phyloP scores from a whole-genome alignment of 2,797 vertebrate genomes.

The Enteromius trimaculatus region DNA sequence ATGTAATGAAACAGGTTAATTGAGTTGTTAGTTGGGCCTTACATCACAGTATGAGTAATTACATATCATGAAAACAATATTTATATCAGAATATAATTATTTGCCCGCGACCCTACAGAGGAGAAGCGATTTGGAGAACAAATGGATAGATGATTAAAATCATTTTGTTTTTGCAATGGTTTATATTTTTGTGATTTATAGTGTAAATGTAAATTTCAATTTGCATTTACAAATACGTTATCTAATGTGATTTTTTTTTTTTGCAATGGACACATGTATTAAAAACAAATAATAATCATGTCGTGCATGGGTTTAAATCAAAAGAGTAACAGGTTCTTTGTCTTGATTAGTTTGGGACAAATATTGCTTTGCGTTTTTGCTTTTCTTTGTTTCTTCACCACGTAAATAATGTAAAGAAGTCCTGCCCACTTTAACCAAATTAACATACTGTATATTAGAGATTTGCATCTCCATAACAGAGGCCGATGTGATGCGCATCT shows the following conservation, averaged over 20 bases:
- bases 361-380: not conserved
- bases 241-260: not conserved
- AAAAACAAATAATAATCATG: not conserved
- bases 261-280: not conserved
- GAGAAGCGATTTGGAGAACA: not conserved
- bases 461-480: not conserved
- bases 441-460: not conserved
- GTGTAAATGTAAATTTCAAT: not conserved
- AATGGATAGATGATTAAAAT: not conserved
- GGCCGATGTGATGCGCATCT: not conserved
- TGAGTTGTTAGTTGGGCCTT: conserved; percentile 14
- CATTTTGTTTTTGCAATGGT: not conserved
- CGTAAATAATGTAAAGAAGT: not conserved
- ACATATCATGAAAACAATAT: not conserved
- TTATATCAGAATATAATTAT: not conserved
- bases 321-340: not conserved
- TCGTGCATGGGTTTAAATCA: not conserved
- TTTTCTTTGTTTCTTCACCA: not conserved
- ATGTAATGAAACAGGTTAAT: conserved; percentile 22
- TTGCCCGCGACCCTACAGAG: not conserved
- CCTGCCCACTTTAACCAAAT: not conserved
- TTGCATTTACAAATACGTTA: not conserved
- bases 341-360: not conserved
- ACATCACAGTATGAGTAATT: not conserved
- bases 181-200: not conserved